Base-by-base conservation (phyloP, 2,797 vertebrate genomes). In the Acanthurus lineatus region DNA sequence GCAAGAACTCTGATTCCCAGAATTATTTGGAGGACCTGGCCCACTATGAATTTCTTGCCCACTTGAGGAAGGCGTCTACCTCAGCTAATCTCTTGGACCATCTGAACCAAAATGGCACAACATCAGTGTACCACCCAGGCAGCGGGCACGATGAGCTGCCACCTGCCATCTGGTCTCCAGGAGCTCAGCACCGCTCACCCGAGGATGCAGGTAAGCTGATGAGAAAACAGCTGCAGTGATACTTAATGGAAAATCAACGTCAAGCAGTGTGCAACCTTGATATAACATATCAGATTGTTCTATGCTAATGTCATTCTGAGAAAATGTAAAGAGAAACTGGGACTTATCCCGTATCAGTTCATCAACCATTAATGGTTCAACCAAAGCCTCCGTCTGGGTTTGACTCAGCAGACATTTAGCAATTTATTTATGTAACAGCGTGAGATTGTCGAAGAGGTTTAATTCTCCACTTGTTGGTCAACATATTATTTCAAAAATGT, bases 121-220 rank as follows among this genome's bases (percentile, higher is more conserved):
- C 79, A 4, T 63, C 69, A 2, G 70, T 54, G n/a, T 91, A 91
- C 76, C 86, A 83, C 61, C 52, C 81, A 1, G 84, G 81, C 45
- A 75, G 76, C 63, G 53, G 73, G 20, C 91, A 92, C 3, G 88
- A 92, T 3, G 93, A 94, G 57, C 81, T 93, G 52, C 92, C 92
- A 0, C 91, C 94, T 1, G 89, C 91, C 54, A 93, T 93, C 87
- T 94, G 95, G 91, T 96, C 95, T 0, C 94, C 95, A 0, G 93
- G 88, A 66, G 85, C 88, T 68, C 93, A 92, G 70, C 88, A 92
- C 70, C 67, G 65, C 71, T 94, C 95, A 49, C 89, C 93, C 16
- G 94, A 94, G 10, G 84, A 77, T 47, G 69, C 90, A 93, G 95
- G 96, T 96, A 82, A 3, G 48, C 3, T 7, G 14, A 64, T 12